These are phyloP conservation scores for Cinclus cinclus DNA, from an alignment of 2,113 vertebrate species.

Conservation along the genomic window DNA sequence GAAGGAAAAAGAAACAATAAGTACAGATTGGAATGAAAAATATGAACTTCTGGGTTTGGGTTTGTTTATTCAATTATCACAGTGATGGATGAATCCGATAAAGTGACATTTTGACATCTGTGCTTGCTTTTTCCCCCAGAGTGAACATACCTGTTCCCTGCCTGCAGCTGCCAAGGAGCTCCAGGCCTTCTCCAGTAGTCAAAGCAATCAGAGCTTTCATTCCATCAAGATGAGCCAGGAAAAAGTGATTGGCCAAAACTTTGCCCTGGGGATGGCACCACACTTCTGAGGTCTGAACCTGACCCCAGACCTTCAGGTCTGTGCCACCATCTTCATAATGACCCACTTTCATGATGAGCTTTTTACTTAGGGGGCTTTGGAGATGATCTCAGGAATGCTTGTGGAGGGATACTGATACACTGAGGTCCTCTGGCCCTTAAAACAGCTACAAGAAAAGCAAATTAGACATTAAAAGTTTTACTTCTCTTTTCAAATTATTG, in stretches of 20 bases:
- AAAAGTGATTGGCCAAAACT: fast-evolving
- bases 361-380: not conserved
- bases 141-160: not conserved
- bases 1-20: not conserved
- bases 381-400: not conserved
- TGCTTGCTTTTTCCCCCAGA: not conserved
- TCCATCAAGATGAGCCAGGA: not conserved
- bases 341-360: too few species aligned
- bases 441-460: not conserved
- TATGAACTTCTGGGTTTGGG: not conserved
- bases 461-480: not conserved
- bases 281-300: not conserved
- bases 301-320: not conserved
- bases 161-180: not conserved
- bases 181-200: not conserved
- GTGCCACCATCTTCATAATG: not conserved
- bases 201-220: not conserved
- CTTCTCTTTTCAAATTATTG: not conserved
- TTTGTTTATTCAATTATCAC: not conserved
- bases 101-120: not conserved
- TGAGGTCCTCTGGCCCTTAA: not conserved
- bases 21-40: not conserved
- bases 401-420: not conserved
- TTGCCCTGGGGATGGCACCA: not conserved
- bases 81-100: not conserved